phyloP scores from a whole-genome alignment of 2,888 invertebrate genomes.

The Drosophila atroscutellata region DNA sequence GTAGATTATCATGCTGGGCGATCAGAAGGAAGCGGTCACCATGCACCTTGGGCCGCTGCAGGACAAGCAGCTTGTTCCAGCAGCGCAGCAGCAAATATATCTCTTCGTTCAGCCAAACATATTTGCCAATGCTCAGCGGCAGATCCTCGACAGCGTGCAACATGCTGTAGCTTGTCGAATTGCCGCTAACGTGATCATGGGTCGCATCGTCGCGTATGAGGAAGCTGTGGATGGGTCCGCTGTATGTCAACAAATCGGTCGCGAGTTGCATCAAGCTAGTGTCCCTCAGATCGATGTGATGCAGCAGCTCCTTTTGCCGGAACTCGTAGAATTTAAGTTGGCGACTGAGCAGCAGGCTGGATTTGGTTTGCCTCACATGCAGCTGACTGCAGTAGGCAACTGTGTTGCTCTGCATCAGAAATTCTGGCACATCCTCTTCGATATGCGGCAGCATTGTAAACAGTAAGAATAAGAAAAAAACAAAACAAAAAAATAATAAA shows the following conservation, averaged over 20 bases:
- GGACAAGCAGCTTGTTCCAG: conserved; percentile 77
- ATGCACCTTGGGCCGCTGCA: conserved; percentile 51
- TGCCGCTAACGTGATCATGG: conserved; percentile 10
- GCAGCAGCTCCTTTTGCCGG: conserved; percentile 66
- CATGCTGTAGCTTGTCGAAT: conserved; percentile 48
- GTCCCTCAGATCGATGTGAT: conserved; percentile 68
- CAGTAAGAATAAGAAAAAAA: conserved; percentile 1
- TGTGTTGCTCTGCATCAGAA: conserved; percentile 49
- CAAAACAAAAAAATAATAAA: conserved; percentile 7
- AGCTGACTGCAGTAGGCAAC: conserved; percentile 54
- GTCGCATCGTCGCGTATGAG: conserved; percentile 39
- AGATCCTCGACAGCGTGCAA: conserved; percentile 49
- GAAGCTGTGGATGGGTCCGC: conserved; percentile 67
- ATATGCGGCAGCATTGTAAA: conserved; percentile 45
- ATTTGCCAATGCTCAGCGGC: conserved; percentile 77
- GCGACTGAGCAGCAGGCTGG: conserved; percentile 64
- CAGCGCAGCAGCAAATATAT: conserved; percentile 77
- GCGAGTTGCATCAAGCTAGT: conserved; percentile 47
- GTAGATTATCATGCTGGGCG: conserved; percentile 68
- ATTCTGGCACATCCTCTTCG: conserved; percentile 58
- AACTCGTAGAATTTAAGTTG: conserved; percentile 80
- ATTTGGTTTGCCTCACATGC: conserved; percentile 34
- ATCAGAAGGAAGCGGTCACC: conserved; percentile 49
- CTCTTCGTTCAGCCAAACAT: conserved; percentile 68
- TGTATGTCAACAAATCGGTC: conserved; percentile 48